phyloP scores from a whole-genome alignment of 2,888 invertebrate species.

The Dascillus cervinus region DNA sequence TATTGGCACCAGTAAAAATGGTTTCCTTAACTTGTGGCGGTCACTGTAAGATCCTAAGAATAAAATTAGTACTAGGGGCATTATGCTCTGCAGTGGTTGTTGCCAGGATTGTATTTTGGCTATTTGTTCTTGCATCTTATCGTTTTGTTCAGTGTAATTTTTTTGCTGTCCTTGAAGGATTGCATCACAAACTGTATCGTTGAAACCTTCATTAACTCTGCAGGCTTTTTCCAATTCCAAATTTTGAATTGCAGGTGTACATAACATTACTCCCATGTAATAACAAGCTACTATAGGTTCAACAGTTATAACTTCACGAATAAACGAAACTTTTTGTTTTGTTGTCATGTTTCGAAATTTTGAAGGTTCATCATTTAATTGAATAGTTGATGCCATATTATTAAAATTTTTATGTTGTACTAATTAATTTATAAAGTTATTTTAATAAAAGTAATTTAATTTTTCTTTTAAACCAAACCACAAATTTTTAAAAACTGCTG shows the following conservation, averaged over 20 bases:
- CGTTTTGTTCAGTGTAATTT: conserved; percentile 38
- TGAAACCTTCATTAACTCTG: conserved; percentile 44
- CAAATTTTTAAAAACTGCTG: no score
- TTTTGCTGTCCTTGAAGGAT: conserved; percentile 31
- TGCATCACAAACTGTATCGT: conserved; percentile 45
- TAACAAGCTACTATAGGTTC: conserved; percentile 36
- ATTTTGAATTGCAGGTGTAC: conserved; percentile 43
- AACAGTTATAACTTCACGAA: conserved; percentile 32
- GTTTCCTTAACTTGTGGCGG: conserved; percentile 36
- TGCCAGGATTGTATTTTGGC: conserved; percentile 41
- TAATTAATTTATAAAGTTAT: no score
- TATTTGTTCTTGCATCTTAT: conserved; percentile 42
- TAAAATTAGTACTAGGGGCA: conserved; percentile 35
- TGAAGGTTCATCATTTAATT: no score
- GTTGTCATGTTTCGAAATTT: no score
- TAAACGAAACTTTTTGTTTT: conserved; percentile 7
- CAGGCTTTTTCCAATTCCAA: conserved; percentile 52
- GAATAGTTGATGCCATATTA: no score
- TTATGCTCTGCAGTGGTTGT: conserved; percentile 30
- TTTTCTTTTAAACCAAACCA: no score
- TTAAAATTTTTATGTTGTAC: no score
- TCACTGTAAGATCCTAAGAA: conserved; percentile 41
- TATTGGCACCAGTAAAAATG: conserved; percentile 37
- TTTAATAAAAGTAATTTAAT: no score
- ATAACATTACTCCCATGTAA: conserved; percentile 30